Conservation (phyloP, 2,888 invertebrate species). For the Idaea dimidiata region DNA sequence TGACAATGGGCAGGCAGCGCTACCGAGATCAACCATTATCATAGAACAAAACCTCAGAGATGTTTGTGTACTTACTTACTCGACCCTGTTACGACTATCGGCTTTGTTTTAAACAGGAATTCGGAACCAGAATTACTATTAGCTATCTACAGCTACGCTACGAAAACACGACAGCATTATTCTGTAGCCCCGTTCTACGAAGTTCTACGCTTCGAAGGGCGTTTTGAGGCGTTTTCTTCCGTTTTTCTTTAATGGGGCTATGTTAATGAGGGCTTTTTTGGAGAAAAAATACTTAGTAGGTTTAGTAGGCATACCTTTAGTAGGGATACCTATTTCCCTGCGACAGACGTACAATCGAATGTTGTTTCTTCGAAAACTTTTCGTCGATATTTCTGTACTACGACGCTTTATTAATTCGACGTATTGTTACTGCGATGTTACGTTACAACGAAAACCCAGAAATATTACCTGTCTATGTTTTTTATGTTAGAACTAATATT, state of each 20-base stretch:
- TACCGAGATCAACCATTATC: conserved; percentile 54
- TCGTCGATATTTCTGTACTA: too few species aligned
- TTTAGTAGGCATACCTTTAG: too few species aligned
- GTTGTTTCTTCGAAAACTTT: too few species aligned
- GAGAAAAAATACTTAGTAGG: too few species aligned
- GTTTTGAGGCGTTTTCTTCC: not conserved
- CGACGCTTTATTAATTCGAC: too few species aligned
- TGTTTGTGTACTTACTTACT: conserved; percentile 30
- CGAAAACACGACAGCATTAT: not conserved
- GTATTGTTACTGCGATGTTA: too few species aligned
- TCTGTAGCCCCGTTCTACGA: not conserved
- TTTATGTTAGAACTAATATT: too few species aligned
- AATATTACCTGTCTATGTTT: too few species aligned
- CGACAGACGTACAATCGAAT: too few species aligned
- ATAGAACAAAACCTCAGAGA: conserved; percentile 50
- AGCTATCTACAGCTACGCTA: not conserved
- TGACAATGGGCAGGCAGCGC: conserved; percentile 46
- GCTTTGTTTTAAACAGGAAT: conserved; percentile 18
- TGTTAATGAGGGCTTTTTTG: not conserved
- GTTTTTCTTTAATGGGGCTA: not conserved
- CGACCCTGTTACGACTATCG: conserved; percentile 19
- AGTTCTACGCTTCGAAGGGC: not conserved
- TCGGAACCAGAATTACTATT: not conserved
- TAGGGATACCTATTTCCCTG: too few species aligned
- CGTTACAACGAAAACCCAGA: too few species aligned